A percentile compares a stretch with the other conserved stretches of the same genome.
Evolutionary conservation across 2,113 vertebrate species (phyloP).

Genomic region (Scatophagus argus): DNA sequence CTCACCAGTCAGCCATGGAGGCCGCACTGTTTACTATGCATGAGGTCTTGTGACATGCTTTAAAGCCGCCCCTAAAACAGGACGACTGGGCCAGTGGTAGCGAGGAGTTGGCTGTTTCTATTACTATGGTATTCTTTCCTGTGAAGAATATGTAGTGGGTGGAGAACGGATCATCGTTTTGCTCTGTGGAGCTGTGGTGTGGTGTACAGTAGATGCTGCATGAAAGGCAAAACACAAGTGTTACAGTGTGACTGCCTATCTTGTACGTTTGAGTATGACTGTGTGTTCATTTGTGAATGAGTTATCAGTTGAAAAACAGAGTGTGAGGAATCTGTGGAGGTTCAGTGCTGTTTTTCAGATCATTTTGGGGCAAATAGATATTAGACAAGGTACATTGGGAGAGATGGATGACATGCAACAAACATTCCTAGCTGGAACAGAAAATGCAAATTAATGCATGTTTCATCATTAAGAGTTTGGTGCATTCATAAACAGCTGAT

Average conservation of each 20-base stretch:
- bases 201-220: conserved; percentile 29
- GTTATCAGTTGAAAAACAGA: not conserved
- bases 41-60: conserved; percentile 97
- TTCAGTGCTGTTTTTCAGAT: not conserved
- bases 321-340: conserved; percentile 1
- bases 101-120: conserved; percentile 69
- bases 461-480: not conserved
- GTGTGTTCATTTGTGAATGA: conserved; percentile 28
- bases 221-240: conserved; percentile 37
- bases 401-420: not conserved
- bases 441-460: not conserved
- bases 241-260: conserved; percentile 3
- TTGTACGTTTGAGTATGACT: conserved; percentile 19
- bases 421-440: not conserved
- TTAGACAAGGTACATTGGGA: not conserved
- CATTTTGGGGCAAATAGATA: not conserved
- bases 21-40: conserved; percentile 99
- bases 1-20: conserved; percentile 93
- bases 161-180: conserved; percentile 60
- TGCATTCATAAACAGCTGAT: not conserved
- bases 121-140: conserved; percentile 61
- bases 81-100: conserved; percentile 69
- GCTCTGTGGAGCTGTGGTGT: conserved; percentile 39
- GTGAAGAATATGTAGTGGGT: conserved; percentile 67
- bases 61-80: conserved; percentile 96